phyloP scores from a whole-genome alignment of 1,140 invertebrate species.

The Drosophila rufa region DNA sequence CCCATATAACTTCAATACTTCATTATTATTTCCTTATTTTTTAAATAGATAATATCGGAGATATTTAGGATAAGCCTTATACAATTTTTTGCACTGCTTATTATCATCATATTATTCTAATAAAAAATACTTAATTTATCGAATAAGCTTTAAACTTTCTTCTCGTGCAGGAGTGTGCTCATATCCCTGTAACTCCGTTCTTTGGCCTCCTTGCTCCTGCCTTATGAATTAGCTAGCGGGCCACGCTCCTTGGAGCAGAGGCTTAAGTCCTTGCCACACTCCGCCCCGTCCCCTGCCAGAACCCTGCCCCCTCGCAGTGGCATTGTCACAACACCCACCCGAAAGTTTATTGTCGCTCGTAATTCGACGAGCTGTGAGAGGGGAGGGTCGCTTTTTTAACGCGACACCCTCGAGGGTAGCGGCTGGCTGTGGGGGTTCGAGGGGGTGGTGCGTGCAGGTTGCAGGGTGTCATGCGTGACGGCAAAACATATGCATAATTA shows the following conservation, averaged over 20 bases:
- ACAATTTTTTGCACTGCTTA: no score
- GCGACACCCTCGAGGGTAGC: constrained; percentile 30
- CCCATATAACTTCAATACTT: no score
- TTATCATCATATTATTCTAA: no score
- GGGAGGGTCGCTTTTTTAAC: constrained; percentile 64
- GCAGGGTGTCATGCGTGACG: constrained; percentile 70
- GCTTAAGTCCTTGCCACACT: constrained; percentile 60
- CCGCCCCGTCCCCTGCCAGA: background rate
- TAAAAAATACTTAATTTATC: no score
- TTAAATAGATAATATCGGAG: no score
- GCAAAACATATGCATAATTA: constrained; percentile 61
- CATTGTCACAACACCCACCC: constrained; percentile 35
- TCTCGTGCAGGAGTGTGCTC: background rate
- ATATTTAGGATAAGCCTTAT: no score
- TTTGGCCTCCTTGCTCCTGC: constrained; percentile 5
- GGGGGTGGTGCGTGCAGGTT: constrained; percentile 29
- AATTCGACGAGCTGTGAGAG: constrained; percentile 44
- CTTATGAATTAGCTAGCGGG: constrained; percentile 71
- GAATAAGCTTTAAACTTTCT: background rate
- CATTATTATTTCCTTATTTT: no score
- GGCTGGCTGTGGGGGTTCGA: background rate
- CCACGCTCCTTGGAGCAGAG: constrained; percentile 63
- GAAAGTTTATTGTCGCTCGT: constrained; percentile 71
- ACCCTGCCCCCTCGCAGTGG: background rate
- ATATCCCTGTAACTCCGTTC: background rate